phyloP scores from a whole-genome alignment of 2,797 vertebrate species.

The Tokudaia tokunoshimensis region DNA sequence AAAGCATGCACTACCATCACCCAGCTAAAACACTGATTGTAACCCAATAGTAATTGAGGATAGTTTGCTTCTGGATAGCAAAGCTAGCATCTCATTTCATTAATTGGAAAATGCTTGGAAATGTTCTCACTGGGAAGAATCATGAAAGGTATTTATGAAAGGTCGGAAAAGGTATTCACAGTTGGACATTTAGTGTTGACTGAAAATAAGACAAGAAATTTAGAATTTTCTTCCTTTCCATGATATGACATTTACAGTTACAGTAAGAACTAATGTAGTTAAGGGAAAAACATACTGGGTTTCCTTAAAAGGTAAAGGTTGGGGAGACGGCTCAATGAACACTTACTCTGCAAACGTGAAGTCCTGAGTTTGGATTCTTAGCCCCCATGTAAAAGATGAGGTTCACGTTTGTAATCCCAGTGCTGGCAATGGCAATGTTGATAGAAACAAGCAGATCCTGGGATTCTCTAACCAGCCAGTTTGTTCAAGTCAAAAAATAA shows the following conservation, averaged over 20 bases:
- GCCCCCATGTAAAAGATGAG: neutral
- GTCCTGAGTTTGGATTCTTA: neutral
- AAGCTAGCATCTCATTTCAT: neutral
- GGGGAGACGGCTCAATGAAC: neutral
- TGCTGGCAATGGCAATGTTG: neutral
- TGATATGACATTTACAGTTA: neutral
- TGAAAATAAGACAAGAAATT: constrained; percentile 18
- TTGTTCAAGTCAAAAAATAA: neutral
- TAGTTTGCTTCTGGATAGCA: neutral
- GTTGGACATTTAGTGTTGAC: neutral
- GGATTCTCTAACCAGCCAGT: neutral
- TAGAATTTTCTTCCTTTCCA: neutral
- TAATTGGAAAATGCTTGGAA: constrained; percentile 14
- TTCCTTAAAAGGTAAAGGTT: neutral
- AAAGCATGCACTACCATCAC: neutral
- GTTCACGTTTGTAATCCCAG: neutral
- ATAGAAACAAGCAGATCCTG: neutral
- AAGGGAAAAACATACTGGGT: neutral
- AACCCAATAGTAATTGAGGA: neutral
- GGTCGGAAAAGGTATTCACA: neutral
- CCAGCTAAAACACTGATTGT: neutral
- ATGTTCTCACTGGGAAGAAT: neutral
- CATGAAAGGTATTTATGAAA: neutral
- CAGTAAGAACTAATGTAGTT: neutral
- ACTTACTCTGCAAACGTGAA: neutral